Conservation (phyloP, 2,113 vertebrate genomes). For the Phrynosoma platyrhinos region DNA sequence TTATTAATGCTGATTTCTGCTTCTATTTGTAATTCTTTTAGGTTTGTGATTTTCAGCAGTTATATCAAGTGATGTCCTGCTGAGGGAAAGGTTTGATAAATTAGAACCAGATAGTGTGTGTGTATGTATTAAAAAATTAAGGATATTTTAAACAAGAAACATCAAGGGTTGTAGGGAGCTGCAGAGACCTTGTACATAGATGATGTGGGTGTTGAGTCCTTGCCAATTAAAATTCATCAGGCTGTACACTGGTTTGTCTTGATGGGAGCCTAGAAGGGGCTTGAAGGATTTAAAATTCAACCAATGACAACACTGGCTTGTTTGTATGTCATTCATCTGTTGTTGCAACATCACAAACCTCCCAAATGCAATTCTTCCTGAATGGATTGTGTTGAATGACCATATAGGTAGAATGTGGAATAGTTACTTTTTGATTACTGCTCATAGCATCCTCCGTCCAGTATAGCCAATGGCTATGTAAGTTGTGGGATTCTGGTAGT, state of each 20-base stretch:
- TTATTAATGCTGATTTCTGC: background rate
- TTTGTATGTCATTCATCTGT: slow-evolving; percentile 62
- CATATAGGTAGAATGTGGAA: no score
- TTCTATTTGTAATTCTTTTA: background rate
- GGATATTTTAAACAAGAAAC: slow-evolving; percentile 49
- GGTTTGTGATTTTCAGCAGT: slow-evolving; percentile 16
- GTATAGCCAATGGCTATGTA: no score
- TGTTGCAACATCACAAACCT: slow-evolving; percentile 61
- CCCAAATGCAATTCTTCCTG: slow-evolving; percentile 24
- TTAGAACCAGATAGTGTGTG: slow-evolving; percentile 54
- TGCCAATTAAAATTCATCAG: slow-evolving; percentile 53
- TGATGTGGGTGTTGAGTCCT: slow-evolving; percentile 56
- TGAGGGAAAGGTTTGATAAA: slow-evolving; percentile 58
- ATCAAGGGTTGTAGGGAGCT: slow-evolving; percentile 33
- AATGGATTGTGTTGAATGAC: slow-evolving; percentile 25
- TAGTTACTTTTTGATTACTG: no score
- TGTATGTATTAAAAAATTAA: slow-evolving; percentile 32
- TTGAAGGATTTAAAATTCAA: slow-evolving; percentile 68
- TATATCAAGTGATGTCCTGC: slow-evolving; percentile 43
- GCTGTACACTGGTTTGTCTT: slow-evolving; percentile 7
- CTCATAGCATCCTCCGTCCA: no score
- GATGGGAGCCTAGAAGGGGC: slow-evolving; percentile 59
- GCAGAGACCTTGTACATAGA: slow-evolving; percentile 53
- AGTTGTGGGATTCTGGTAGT: no score
- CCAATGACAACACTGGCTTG: slow-evolving; percentile 58